Percentiles rank a stretch among this genome's conserved stretches.
Conservation (phyloP, 2,888 invertebrate genomes). For the Scrobipalpa costella region DNA sequence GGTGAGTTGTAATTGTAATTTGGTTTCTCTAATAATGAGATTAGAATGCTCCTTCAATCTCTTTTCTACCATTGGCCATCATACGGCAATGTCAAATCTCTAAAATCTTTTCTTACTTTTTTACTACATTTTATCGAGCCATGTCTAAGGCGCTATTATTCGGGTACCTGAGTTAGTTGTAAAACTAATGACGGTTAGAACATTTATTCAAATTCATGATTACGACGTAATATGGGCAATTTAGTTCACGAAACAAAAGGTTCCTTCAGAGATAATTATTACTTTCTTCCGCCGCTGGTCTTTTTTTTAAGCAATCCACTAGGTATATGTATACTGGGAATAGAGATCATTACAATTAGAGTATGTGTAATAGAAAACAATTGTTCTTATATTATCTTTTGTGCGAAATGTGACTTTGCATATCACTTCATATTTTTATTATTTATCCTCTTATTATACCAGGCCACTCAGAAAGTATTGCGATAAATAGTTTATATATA, state of each 20-base stretch:
- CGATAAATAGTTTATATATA: no score
- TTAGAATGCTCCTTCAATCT: no score
- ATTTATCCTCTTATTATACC: no score
- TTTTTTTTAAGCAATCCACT: no score
- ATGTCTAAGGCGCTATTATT: not conserved
- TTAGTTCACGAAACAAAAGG: conserved; percentile 13
- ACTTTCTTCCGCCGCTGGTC: conserved; percentile 5
- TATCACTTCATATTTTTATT: no score
- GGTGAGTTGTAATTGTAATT: no score
- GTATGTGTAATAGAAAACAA: not conserved
- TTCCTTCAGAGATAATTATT: conserved; percentile 15
- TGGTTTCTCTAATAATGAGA: no score
- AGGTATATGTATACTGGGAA: conserved; percentile 8
- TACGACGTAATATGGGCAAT: conserved; percentile 22
- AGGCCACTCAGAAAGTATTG: no score
- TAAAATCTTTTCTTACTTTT: no score
- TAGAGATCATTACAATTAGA: not conserved
- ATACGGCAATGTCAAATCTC: no score
- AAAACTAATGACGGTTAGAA: conserved; percentile 20
- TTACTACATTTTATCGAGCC: no score
- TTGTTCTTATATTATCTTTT: conserved; percentile 5
- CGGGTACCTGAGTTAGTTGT: not conserved
- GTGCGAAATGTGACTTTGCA: conserved; percentile 1
- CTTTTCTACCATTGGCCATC: no score
- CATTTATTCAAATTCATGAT: conserved; percentile 19